A percentile compares a stretch with the other conserved stretches of the same genome.
Conservation (phyloP, 2,797 vertebrate species). For the Pipistrellus kuhlii region DNA sequence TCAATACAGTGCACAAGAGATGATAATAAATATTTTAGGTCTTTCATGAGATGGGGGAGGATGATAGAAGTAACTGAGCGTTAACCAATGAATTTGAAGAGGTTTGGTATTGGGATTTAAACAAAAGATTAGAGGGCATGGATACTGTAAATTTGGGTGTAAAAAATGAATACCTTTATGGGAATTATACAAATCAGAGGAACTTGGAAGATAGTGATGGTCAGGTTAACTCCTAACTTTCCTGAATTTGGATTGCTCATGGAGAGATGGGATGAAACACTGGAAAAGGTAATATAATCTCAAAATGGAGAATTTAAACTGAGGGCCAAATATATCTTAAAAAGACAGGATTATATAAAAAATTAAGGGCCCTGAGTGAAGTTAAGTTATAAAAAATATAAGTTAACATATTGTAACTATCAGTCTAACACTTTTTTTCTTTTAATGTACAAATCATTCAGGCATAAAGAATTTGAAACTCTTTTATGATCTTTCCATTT, state of each 20-base stretch:
- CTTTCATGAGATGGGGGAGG: not conserved
- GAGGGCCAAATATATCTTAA: not conserved
- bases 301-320: not conserved
- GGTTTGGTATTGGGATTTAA: not conserved
- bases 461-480: not conserved
- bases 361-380: not conserved
- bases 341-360: not conserved
- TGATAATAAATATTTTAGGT: not conserved
- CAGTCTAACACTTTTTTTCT: slow-evolving; percentile 29
- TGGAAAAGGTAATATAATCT: not conserved
- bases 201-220: not conserved
- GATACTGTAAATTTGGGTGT: not conserved
- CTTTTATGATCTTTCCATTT: slow-evolving; percentile 28
- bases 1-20: not conserved
- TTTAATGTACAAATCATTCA: slow-evolving; percentile 46
- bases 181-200: not conserved
- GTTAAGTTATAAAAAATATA: not conserved
- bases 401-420: slow-evolving; percentile 48
- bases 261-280: not conserved
- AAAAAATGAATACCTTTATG: not conserved
- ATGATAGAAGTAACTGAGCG: not conserved
- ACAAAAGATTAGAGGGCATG: not conserved
- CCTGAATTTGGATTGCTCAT: not conserved
- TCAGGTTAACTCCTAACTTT: not conserved
- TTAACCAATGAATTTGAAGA: not conserved